Evolutionary conservation across 2,113 vertebrate species (phyloP).

Genomic region (Malurus elegans): DNA sequence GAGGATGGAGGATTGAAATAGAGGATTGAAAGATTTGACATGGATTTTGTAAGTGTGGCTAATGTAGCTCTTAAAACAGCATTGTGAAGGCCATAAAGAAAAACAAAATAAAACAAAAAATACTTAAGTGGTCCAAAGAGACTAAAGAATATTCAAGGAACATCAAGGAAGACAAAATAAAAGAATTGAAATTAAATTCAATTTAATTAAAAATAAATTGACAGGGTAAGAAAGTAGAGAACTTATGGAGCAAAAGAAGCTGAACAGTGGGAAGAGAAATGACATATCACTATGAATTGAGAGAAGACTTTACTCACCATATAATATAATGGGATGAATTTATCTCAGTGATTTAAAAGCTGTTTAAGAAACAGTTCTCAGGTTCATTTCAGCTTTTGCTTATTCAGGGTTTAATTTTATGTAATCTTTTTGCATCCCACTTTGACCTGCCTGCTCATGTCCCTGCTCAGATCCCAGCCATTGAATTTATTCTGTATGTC

Average conservation of each 20-base stretch:
- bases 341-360: background rate
- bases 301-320: background rate
- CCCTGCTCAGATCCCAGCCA: background rate
- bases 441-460: background rate
- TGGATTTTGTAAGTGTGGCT: background rate
- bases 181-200: background rate
- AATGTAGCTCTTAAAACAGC: background rate
- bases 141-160: background rate
- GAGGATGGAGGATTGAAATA: background rate
- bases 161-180: background rate
- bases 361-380: background rate
- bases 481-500: background rate
- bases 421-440: constrained; percentile 9
- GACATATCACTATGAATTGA: background rate
- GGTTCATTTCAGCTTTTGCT: constrained; percentile 13
- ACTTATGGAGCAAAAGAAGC: background rate
- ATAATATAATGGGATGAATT: background rate
- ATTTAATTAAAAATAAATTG: constrained; percentile 9
- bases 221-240: background rate
- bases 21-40: background rate
- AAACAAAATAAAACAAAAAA: background rate
- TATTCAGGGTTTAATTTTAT: background rate
- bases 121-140: background rate
- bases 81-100: background rate
- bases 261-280: background rate